These are phyloP conservation scores for Microchrysa polita DNA, from an alignment of 2,888 invertebrate species.

Conservation along the genomic window DNA sequence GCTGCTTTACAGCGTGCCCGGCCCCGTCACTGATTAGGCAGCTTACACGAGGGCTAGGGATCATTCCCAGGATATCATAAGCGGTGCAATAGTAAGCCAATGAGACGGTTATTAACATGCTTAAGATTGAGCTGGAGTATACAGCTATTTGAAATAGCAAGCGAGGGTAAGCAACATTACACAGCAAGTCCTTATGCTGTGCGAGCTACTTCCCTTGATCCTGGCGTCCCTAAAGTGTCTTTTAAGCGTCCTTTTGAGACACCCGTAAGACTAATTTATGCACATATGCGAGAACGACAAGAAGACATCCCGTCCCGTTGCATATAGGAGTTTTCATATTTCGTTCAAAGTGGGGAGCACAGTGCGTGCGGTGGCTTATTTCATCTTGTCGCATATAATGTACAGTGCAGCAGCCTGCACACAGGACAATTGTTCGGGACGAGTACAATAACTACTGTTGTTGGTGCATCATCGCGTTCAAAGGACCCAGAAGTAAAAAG, in stretches of 20 bases:
- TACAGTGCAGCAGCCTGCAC: not conserved
- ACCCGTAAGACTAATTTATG: constrained; percentile 46
- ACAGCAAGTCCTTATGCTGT: constrained; percentile 5
- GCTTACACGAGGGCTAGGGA: constrained; percentile 3
- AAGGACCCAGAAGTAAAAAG: constrained; percentile 40
- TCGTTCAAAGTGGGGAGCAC: not conserved
- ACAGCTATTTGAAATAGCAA: not conserved
- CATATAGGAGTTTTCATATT: not conserved
- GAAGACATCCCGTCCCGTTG: too few relatives aligned
- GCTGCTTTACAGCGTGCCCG: constrained; percentile 7
- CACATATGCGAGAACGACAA: constrained; percentile 25
- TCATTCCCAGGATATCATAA: constrained; percentile 23
- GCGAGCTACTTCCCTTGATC: not conserved
- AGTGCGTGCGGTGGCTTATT: not conserved
- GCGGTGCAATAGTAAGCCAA: constrained; percentile 36
- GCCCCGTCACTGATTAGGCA: constrained; percentile 14
- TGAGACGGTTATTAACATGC: constrained; percentile 36
- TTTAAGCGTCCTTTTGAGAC: constrained; percentile 43
- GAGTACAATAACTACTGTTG: constrained; percentile 35
- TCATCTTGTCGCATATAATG: constrained; percentile 1
- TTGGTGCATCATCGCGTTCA: constrained; percentile 34
- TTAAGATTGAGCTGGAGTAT: constrained; percentile 6
- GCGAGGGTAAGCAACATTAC: not conserved
- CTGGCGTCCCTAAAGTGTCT: constrained; percentile 19
- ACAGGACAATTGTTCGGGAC: constrained; percentile 5